Evolutionary conservation across 1,140 invertebrate species (phyloP), one percentile per base, ranked within the genome.

Genomic region (Spodoptera frugiperda): DNA sequence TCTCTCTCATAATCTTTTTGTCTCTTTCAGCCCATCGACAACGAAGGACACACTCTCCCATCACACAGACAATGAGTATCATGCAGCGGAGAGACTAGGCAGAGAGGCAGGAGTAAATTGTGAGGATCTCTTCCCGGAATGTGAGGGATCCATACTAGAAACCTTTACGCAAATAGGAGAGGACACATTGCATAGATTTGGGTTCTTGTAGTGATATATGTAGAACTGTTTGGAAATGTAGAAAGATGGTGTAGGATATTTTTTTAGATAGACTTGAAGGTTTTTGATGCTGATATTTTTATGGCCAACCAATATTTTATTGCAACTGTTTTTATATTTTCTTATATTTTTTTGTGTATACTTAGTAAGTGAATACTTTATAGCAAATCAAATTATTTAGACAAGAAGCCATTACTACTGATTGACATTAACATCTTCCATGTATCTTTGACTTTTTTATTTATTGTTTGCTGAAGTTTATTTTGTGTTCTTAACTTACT

Each of bases 31-130:
- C 10, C 96, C 96, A 46, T 97, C 96, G 5, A 94, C 95, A 2
- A 97, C 95, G 17, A 92, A 90, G 53, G 96, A 97, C 78, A 88
- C 89, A 53, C 82, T 96, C n/a, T 95, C 96, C 15, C 92, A 95
- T 53, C 95, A 96, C 84, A 91, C 94, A 0, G 96, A 97, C 87
- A 96, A 96, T 79, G 96, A 97, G 79, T 97, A 97, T 88, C 95
- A 95, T 70, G 95, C 95, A 14, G 96, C 97, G 0, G 96, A 97
- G 89, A 89, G 95, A 78, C 86, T 96, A 12, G 96, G 96, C 0
- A 95, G 96, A 17, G 91, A 93, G 51, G 89, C 91, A 0, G 93
- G 91, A 1, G 93, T 90, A 2, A 93, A 94, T 78, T 97, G 96
- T 79, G 94, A 95, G 76, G 83, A 86, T 1, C 86, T 96, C 39